phyloP scores from a whole-genome alignment of 2,888 invertebrate species.

The Cancer borealis region DNA sequence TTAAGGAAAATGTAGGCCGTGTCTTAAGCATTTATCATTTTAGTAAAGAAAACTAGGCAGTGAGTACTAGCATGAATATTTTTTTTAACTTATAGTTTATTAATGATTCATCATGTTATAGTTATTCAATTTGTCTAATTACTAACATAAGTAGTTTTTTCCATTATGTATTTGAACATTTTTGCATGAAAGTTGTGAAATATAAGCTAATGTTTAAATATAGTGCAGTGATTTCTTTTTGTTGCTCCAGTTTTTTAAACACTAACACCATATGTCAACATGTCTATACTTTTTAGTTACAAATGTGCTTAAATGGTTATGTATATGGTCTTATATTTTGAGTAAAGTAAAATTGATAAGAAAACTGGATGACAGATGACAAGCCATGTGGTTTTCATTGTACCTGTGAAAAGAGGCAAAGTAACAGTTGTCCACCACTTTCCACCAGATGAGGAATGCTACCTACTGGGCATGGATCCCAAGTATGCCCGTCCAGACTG shows the following conservation, averaged over 20 bases:
- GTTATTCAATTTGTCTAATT: not conserved
- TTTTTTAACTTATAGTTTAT: not conserved
- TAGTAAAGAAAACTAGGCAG: not conserved
- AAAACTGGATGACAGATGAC: not conserved
- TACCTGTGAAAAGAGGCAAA: not conserved
- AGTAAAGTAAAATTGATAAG: not conserved
- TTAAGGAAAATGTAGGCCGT: not conserved
- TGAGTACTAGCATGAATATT: not conserved
- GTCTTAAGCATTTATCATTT: not conserved
- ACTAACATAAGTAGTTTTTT: not conserved
- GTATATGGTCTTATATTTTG: not conserved
- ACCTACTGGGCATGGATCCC: slow-evolving; percentile 96
- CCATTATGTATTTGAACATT: not conserved
- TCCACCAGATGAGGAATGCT: slow-evolving; percentile 93
- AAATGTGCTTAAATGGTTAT: not conserved
- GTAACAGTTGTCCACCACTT: not conserved
- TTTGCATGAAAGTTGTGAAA: not conserved
- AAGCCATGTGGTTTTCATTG: not conserved
- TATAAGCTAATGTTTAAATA: not conserved
- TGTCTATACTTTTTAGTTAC: not conserved
- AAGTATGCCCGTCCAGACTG: slow-evolving; percentile 98
- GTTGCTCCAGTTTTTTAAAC: not conserved
- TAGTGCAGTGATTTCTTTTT: not conserved
- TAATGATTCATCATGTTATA: not conserved
- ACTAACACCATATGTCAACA: not conserved